Conservation (phyloP, 1,140 invertebrate genomes). For the Plutomurus gul region DNA sequence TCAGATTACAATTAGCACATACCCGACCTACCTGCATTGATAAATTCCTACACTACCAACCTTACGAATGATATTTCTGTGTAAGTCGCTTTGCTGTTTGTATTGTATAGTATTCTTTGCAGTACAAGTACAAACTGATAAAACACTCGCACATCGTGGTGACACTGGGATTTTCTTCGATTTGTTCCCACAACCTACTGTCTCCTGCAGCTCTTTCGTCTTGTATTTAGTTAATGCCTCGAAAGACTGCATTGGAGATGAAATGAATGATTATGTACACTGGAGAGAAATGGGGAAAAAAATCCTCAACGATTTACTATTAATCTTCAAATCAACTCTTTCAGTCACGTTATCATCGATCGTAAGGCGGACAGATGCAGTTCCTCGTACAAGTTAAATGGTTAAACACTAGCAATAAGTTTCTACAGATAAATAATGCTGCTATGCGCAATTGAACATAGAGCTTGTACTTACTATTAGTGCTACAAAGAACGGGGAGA, state of each 20-base stretch:
- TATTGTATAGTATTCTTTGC: background rate
- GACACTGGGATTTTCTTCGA: too few relatives aligned
- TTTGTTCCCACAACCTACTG: too few relatives aligned
- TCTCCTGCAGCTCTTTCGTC: too few relatives aligned
- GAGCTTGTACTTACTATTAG: too few relatives aligned
- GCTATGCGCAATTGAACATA: too few relatives aligned
- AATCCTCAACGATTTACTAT: conserved; percentile 2
- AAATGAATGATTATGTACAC: background rate
- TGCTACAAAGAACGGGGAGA: too few relatives aligned
- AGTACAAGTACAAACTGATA: background rate
- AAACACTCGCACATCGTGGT: too few relatives aligned
- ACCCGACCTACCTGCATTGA: too few relatives aligned
- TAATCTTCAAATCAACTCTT: conserved; percentile 1
- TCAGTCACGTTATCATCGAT: background rate
- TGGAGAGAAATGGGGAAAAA: background rate
- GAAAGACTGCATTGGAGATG: background rate
- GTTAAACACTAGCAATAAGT: background rate
- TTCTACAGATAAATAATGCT: too few relatives aligned
- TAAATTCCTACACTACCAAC: too few relatives aligned
- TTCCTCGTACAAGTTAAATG: background rate
- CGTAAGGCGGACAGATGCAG: background rate
- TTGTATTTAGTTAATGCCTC: too few relatives aligned
- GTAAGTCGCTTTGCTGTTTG: background rate
- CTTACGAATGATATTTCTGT: too few relatives aligned
- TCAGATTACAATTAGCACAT: background rate